These are phyloP conservation scores for Drosophila pseudotakahashii DNA, from an alignment of 2,888 invertebrate species.

Conservation along the genomic window DNA sequence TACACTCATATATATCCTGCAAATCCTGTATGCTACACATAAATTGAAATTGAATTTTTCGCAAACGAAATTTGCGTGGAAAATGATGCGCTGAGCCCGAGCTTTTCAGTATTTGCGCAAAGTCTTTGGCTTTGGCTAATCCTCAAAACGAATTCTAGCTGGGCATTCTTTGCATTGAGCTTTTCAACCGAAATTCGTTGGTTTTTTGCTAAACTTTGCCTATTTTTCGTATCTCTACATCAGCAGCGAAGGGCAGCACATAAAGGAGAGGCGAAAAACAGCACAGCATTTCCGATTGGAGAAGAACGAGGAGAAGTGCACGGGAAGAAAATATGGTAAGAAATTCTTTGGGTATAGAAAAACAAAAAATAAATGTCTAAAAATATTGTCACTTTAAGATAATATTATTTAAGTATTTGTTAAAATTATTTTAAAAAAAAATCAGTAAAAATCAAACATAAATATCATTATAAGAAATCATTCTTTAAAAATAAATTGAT, in stretches of 20 bases:
- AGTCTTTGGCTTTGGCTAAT: constrained; percentile 68
- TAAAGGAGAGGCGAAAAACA: constrained; percentile 21
- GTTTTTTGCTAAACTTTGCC: constrained; percentile 61
- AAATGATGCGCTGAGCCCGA: constrained; percentile 56
- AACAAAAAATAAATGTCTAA: too few species aligned
- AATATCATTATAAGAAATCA: too few species aligned
- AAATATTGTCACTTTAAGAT: too few species aligned
- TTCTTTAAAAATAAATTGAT: too few species aligned
- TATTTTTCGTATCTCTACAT: constrained; percentile 57
- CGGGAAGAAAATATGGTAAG: not conserved
- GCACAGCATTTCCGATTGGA: constrained; percentile 26
- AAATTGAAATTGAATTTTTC: constrained; percentile 43
- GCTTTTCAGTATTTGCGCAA: constrained; percentile 76
- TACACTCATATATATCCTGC: constrained; percentile 9
- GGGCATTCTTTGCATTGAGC: constrained; percentile 71
- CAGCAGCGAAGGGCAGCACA: constrained; percentile 13
- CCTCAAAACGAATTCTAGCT: constrained; percentile 40
- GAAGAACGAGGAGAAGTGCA: constrained; percentile 13
- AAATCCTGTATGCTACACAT: constrained; percentile 27
- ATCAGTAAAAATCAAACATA: too few species aligned
- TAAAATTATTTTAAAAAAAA: too few species aligned
- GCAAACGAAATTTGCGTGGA: constrained; percentile 44
- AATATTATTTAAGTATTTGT: too few species aligned
- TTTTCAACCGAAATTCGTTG: constrained; percentile 55
- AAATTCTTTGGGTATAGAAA: too few species aligned